Conservation (phyloP, 2,888 invertebrate species). For the Lycophotia porphyrea region DNA sequence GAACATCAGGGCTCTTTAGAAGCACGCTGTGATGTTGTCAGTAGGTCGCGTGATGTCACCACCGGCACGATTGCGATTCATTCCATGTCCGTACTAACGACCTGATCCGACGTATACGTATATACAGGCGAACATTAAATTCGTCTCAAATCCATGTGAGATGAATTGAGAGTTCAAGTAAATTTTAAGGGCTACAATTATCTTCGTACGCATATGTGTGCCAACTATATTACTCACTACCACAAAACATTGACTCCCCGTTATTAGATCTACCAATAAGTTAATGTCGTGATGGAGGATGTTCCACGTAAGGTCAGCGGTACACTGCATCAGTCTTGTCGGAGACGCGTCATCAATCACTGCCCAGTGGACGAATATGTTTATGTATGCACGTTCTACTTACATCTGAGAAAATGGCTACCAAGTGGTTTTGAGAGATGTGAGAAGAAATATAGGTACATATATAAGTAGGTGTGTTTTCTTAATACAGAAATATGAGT, state of each 20-base stretch:
- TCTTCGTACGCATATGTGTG: too few species aligned
- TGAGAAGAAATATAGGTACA: background rate
- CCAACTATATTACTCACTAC: background rate
- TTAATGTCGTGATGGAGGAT: constrained; percentile 72
- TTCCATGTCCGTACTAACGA: too few species aligned
- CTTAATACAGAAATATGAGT: background rate
- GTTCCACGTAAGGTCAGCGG: constrained; percentile 66
- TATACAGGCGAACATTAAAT: too few species aligned
- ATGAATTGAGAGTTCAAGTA: too few species aligned
- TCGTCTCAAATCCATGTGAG: too few species aligned
- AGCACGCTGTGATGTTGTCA: too few species aligned
- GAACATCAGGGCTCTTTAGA: too few species aligned
- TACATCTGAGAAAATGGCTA: constrained; percentile 31
- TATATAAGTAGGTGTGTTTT: background rate
- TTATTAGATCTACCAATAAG: constrained; percentile 70
- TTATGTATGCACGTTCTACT: constrained; percentile 52
- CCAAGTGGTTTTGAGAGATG: background rate
- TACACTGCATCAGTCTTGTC: constrained; percentile 73
- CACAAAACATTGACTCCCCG: constrained; percentile 11
- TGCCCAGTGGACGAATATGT: constrained; percentile 52
- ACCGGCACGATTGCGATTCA: too few species aligned
- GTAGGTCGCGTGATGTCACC: too few species aligned
- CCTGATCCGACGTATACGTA: too few species aligned
- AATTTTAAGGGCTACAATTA: too few species aligned
- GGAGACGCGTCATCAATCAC: constrained; percentile 73